Evolutionary conservation across 2,113 vertebrate genomes (phyloP).

Genomic region (Macquaria ambigua): DNA sequence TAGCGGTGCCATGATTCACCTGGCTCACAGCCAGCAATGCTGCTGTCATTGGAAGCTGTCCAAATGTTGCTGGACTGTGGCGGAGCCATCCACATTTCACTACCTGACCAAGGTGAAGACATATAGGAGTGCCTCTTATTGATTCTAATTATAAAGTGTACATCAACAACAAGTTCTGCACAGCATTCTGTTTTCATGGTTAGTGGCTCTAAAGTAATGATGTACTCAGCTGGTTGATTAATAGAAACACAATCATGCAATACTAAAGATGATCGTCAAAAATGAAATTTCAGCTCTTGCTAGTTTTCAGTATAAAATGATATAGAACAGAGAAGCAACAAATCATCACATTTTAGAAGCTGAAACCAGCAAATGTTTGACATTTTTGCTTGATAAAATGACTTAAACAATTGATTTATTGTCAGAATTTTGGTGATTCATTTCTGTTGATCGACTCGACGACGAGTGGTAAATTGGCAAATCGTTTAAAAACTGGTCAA

Average conservation of each 20-base stretch:
- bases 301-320: not conserved
- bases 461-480: not conserved
- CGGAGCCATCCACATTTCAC: conserved; percentile 33
- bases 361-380: not conserved
- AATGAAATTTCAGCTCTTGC: not conserved
- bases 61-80: conserved; percentile 49
- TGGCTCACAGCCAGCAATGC: conserved; percentile 52
- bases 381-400: not conserved
- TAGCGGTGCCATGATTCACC: conserved; percentile 5
- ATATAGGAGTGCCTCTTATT: conserved; percentile 10
- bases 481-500: not conserved
- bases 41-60: conserved; percentile 51
- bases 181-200: conserved; percentile 21
- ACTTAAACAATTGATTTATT: not conserved
- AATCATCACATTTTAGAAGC: not conserved
- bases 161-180: not conserved
- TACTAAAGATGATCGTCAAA: conserved; percentile 17
- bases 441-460: not conserved
- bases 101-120: conserved; percentile 41
- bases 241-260: not conserved
- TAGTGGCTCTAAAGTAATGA: conserved; percentile 15
- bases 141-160: conserved; percentile 47
- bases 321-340: not conserved
- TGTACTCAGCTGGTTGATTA: conserved; percentile 14
- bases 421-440: not conserved